A percentile compares a stretch with the other conserved stretches of the same genome.
Evolutionary conservation across 2,797 vertebrate genomes (phyloP).

Genomic region (Rhodeus uyekii): DNA sequence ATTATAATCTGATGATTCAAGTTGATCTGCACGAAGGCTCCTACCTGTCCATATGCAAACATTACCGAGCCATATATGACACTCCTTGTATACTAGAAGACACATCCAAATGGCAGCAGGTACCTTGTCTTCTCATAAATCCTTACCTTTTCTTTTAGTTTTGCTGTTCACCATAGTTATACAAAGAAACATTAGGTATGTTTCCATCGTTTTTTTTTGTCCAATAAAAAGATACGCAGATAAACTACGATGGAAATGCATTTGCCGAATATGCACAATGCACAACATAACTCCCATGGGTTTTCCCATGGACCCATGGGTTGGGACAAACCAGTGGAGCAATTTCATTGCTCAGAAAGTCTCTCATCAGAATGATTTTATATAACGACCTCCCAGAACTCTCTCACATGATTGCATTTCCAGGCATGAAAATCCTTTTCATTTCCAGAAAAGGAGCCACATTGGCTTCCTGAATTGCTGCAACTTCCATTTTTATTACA

Average conservation of each 20-base stretch:
- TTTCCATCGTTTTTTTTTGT: no score
- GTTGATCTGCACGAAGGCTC: slow-evolving; percentile 97
- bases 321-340: no score
- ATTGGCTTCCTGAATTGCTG: neutral
- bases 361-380: no score
- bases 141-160: neutral
- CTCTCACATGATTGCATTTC: no score
- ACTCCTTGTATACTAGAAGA: slow-evolving; percentile 97
- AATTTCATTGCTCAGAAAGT: no score
- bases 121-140: slow-evolving; percentile 58
- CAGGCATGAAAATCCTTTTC: no score
- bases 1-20: slow-evolving; percentile 99
- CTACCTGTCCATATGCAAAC: slow-evolving; percentile 97
- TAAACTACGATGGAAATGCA: no score
- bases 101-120: slow-evolving; percentile 97
- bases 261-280: no score
- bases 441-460: neutral
- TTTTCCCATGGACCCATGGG: no score
- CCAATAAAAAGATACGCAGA: no score
- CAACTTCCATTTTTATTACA: neutral
- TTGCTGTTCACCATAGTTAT: neutral
- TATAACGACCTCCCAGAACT: no score
- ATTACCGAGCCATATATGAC: slow-evolving; percentile 97
- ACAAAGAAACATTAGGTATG: neutral
- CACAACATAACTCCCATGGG: no score